phyloP scores from a whole-genome alignment of 2,797 vertebrate genomes.

The Chanos chanos region DNA sequence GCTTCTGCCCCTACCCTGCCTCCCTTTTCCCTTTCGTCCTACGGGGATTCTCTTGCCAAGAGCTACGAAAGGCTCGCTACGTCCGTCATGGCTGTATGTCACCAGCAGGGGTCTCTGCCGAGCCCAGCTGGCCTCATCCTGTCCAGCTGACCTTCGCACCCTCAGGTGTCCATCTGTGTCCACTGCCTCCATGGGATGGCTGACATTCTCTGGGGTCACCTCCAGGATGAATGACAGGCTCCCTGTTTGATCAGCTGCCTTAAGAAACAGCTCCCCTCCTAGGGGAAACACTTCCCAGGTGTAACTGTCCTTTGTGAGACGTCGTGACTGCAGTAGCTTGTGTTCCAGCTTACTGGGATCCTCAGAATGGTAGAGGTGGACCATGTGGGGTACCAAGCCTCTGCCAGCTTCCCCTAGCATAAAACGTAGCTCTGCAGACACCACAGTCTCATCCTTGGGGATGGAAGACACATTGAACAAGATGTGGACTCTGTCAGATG shows the following conservation, averaged over 20 bases:
- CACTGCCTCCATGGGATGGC: conserved; percentile 29
- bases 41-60: conserved; percentile 55
- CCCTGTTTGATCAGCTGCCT: conserved; percentile 44
- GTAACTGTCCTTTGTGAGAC: conserved; percentile 47
- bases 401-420: conserved; percentile 45
- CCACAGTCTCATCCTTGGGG: conserved; percentile 72
- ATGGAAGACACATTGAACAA: conserved; percentile 79
- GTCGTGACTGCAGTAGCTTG: conserved; percentile 66
- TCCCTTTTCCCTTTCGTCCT: conserved; percentile 49
- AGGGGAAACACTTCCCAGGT: conserved; percentile 76
- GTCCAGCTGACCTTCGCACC: conserved; percentile 69
- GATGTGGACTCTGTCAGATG: conserved; percentile 58
- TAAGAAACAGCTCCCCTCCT: conserved; percentile 60
- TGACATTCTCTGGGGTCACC: conserved; percentile 61
- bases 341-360: conserved; percentile 48
- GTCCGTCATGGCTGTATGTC: conserved; percentile 77
- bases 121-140: conserved; percentile 74
- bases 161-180: conserved; percentile 63
- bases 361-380: conserved; percentile 69
- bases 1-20: conserved; percentile 57
- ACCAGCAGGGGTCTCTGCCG: conserved; percentile 78
- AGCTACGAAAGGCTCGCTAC: conserved; percentile 66
- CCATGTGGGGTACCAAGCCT: conserved; percentile 53
- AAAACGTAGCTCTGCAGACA: conserved; percentile 77
- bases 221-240: conserved; percentile 70